Conservation (phyloP, 1,140 invertebrate genomes). For the Rhizoglyphus robini region DNA sequence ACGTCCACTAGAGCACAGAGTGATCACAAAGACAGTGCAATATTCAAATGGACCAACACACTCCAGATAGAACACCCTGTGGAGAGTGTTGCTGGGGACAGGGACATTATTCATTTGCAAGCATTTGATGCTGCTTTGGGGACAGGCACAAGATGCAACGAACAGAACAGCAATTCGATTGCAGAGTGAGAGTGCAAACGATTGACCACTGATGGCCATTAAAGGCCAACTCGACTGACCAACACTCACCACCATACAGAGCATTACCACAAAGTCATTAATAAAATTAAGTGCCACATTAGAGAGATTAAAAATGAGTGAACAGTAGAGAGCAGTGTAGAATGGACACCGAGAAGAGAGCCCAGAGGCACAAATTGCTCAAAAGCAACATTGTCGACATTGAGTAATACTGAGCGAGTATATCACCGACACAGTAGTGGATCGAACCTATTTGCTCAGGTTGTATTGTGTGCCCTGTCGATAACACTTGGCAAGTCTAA, state of each 20-base stretch:
- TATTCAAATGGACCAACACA: neutral
- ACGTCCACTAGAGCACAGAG: no score
- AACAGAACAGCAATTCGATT: no score
- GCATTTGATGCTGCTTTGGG: no score
- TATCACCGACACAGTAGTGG: neutral
- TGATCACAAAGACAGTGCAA: neutral
- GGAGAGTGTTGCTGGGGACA: no score
- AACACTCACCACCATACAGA: neutral
- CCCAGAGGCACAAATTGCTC: neutral
- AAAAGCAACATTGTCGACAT: neutral
- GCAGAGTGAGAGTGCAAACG: neutral
- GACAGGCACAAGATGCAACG: no score
- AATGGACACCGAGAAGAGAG: no score
- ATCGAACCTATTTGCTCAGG: neutral
- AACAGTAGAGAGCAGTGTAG: neutral
- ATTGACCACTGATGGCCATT: neutral
- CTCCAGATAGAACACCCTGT: neutral
- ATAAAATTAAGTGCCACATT: constrained; percentile 12
- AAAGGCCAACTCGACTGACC: neutral
- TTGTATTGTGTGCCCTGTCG: neutral
- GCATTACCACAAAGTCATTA: constrained; percentile 4
- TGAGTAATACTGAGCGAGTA: neutral
- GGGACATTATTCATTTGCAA: neutral
- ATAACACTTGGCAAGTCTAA: neutral
- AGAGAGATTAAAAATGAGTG: constrained; percentile 4